phyloP scores from a whole-genome alignment of 2,888 invertebrate species.

The Metacarcinus magister region DNA sequence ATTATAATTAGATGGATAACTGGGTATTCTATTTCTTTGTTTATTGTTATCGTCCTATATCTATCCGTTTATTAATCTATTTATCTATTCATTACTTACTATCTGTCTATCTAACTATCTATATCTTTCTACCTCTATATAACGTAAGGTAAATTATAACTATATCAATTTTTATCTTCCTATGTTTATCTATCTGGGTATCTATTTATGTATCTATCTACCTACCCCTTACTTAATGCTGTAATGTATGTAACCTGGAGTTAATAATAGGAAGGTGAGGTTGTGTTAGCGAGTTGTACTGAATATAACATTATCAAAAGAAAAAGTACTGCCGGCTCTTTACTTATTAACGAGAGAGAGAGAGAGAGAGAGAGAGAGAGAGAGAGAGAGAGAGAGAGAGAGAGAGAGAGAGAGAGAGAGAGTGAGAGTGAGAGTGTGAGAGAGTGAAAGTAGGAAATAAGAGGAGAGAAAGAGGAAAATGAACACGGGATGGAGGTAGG shows the following conservation, averaged over 20 bases:
- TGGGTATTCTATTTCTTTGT: no score
- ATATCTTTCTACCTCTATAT: no score
- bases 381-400: not conserved
- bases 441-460: not conserved
- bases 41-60: no score
- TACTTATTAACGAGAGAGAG: not conserved
- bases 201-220: no score
- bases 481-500: not conserved
- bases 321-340: not conserved
- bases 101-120: no score
- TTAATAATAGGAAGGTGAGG: not conserved
- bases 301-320: not conserved
- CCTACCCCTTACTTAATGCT: no score
- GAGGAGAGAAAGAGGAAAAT: not conserved
- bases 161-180: no score
- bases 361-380: slow-evolving; percentile 34
- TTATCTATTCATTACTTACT: no score
- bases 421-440: not conserved
- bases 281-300: not conserved
- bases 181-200: no score
- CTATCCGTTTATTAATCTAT: no score
- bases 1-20: no score
- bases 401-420: not conserved
- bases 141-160: no score
- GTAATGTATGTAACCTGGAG: not conserved